Conservation (phyloP, 2,888 invertebrate species). For the Fragum sueziense region DNA sequence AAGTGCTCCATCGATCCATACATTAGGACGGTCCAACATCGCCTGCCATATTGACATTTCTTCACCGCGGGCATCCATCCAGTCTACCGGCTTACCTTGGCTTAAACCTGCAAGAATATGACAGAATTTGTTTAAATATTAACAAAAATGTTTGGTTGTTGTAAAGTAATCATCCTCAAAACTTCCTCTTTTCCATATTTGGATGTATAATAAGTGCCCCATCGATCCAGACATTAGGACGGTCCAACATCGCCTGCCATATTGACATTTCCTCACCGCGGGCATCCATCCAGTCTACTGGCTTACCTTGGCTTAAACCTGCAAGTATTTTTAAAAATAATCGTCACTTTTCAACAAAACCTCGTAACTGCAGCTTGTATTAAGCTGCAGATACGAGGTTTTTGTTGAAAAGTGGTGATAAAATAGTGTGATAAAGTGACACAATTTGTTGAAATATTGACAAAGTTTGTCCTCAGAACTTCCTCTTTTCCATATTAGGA, state of each 20-base stretch:
- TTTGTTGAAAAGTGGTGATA: no score
- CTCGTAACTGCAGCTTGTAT: no score
- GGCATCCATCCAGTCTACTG: constrained; percentile 98
- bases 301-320: constrained; percentile 93
- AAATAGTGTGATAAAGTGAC: no score
- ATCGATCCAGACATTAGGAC: constrained; percentile 99
- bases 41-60: constrained; percentile 96
- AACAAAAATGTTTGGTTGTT: no score
- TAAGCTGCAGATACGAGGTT: no score
- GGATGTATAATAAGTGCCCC: constrained; percentile 93
- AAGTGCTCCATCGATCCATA: constrained; percentile 98
- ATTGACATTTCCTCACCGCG: constrained; percentile 93
- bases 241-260: constrained; percentile 97
- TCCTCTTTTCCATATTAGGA: constrained; percentile 83
- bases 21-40: constrained; percentile 96
- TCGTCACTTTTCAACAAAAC: no score
- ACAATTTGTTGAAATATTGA: no score
- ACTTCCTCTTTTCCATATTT: constrained; percentile 74
- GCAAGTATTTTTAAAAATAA: no score
- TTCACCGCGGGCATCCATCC: constrained; percentile 97
- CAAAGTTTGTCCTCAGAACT: constrained; percentile 1
- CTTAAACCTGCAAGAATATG: constrained; percentile 92
- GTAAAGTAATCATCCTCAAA: no score
- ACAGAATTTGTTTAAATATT: no score
- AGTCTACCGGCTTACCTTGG: constrained; percentile 92